Conservation (phyloP, 2,888 invertebrate species). For the Ormia ochracea region DNA sequence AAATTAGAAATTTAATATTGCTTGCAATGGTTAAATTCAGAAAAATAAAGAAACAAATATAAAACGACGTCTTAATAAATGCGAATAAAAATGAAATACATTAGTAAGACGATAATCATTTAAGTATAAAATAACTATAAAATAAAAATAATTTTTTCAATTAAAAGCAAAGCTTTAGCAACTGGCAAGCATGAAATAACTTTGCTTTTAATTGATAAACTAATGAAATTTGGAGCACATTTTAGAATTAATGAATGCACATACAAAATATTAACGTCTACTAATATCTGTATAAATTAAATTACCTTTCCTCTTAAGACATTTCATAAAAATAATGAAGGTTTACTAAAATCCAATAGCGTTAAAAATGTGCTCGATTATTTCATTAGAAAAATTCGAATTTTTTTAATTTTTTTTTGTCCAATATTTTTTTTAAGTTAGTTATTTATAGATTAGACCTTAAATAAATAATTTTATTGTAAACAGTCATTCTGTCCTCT, state of each 20-base stretch:
- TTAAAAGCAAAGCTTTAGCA: conserved; percentile 21
- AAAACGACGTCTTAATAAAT: conserved; percentile 54
- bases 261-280: too few species aligned
- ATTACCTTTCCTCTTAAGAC: too few species aligned
- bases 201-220: conserved; percentile 67
- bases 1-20: conserved; percentile 6
- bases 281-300: too few species aligned
- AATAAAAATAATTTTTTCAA: neutral
- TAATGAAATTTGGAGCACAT: conserved; percentile 7
- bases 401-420: conserved; percentile 33
- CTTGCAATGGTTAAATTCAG: too few species aligned
- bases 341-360: neutral
- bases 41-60: neutral
- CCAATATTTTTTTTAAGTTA: neutral
- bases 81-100: neutral
- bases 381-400: conserved; percentile 15
- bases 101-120: conserved; percentile 50
- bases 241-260: neutral
- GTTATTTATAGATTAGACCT: neutral
- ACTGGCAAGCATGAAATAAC: conserved; percentile 16
- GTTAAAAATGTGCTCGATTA: neutral
- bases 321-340: neutral
- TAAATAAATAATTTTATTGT: conserved; percentile 12
- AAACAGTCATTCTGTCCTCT: neutral
- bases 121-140: conserved; percentile 1